phyloP scores from a whole-genome alignment of 2,113 vertebrate species.

The Rostratula benghalensis region DNA sequence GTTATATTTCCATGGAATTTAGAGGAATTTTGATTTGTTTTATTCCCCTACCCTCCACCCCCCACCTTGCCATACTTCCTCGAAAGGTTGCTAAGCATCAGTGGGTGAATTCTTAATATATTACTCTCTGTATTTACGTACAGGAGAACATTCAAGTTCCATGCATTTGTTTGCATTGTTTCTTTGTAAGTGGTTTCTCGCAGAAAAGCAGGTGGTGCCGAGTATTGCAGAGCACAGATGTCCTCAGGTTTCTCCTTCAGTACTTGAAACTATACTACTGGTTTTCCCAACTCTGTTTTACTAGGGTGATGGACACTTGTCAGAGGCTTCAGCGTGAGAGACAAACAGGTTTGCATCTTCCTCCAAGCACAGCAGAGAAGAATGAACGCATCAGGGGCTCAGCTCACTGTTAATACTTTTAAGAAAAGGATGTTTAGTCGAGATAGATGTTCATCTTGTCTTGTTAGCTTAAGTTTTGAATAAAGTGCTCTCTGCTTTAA shows the following conservation, averaged over 20 bases:
- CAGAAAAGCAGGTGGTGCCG: not conserved
- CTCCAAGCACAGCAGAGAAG: not conserved
- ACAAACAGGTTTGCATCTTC: not conserved
- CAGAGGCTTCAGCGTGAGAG: not conserved
- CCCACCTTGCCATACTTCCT: not conserved
- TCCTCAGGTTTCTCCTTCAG: not conserved
- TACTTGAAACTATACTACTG: not conserved
- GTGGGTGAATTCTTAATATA: not conserved
- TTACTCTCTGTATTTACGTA: not conserved
- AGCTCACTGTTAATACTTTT: not conserved
- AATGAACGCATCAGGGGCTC: not conserved
- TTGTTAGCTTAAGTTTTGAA: not conserved
- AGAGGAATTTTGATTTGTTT: not conserved
- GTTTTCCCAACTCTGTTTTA: not conserved
- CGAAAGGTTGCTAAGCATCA: not conserved
- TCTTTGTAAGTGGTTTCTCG: not conserved
- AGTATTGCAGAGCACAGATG: not conserved
- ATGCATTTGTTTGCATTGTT: not conserved
- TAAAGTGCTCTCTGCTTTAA: not conserved
- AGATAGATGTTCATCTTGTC: not conserved
- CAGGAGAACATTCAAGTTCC: not conserved
- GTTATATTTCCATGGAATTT: not conserved
- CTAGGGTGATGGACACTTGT: not conserved
- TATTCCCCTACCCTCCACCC: not conserved
- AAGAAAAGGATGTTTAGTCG: not conserved